Conservation (phyloP, 2,888 invertebrate genomes). For the Meiosimyza platycephala region DNA sequence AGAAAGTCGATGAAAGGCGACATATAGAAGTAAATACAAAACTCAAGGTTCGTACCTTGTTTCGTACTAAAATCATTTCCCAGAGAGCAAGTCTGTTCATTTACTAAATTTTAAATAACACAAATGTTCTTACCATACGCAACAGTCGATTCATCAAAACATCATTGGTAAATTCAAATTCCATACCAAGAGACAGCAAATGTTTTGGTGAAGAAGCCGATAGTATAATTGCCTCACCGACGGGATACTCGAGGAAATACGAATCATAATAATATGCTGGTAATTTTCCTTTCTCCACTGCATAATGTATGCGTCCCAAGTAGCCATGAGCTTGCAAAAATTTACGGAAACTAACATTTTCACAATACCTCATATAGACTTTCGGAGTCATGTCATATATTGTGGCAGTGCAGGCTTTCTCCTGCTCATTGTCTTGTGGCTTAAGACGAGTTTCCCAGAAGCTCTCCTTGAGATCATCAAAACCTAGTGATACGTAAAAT, state of each 20-base stretch:
- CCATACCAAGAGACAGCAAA: slow-evolving; percentile 5
- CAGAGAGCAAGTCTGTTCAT: too few relatives aligned
- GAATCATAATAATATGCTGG: slow-evolving; percentile 16
- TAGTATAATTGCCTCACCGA: slow-evolving; percentile 24
- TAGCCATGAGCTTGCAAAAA: slow-evolving; percentile 31
- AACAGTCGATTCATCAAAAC: slow-evolving; percentile 26
- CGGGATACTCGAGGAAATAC: slow-evolving; percentile 8
- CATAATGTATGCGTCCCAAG: slow-evolving; percentile 30
- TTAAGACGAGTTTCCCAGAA: neutral
- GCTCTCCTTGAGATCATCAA: slow-evolving; percentile 21
- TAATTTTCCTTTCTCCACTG: slow-evolving; percentile 22
- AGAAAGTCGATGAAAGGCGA: too few relatives aligned
- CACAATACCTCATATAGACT: slow-evolving; percentile 26
- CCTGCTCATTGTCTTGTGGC: neutral
- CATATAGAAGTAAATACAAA: too few relatives aligned
- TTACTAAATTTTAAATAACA: too few relatives aligned
- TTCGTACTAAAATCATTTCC: too few relatives aligned
- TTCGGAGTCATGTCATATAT: slow-evolving; percentile 3
- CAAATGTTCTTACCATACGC: slow-evolving; percentile 1
- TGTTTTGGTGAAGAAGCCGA: slow-evolving; percentile 27
- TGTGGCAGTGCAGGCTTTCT: slow-evolving; percentile 4
- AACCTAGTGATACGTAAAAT: slow-evolving; percentile 33
- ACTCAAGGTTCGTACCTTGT: too few relatives aligned
- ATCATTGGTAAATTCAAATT: neutral
- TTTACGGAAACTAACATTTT: slow-evolving; percentile 16